Evolutionary conservation across 1,140 invertebrate genomes (phyloP).

Genomic region (Drosophila arizonae): DNA sequence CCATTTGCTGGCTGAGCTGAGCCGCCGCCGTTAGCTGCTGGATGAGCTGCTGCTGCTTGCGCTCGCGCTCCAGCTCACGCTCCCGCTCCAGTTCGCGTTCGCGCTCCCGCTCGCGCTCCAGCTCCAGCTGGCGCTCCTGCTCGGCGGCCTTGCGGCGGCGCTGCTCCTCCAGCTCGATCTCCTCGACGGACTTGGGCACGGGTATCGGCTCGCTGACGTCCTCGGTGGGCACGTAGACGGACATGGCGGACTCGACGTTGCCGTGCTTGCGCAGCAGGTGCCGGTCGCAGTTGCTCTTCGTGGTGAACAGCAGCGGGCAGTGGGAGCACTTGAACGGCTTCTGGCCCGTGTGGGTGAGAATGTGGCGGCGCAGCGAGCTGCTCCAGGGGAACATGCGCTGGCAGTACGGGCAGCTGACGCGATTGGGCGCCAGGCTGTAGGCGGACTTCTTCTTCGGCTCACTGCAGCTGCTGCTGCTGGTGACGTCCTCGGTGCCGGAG

Average conservation of each 20-base stretch:
- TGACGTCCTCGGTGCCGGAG: slow-evolving; percentile 90
- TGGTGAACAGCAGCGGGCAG: slow-evolving; percentile 96
- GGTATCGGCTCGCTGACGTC: slow-evolving; percentile 81
- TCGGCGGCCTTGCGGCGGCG: slow-evolving; percentile 61
- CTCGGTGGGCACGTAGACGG: slow-evolving; percentile 81
- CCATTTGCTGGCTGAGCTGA: slow-evolving; percentile 24
- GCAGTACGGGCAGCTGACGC: slow-evolving; percentile 96
- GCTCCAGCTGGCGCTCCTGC: slow-evolving; percentile 40
- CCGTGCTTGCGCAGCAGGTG: slow-evolving; percentile 95
- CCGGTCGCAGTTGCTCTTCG: slow-evolving; percentile 98
- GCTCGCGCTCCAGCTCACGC: slow-evolving; percentile 31
- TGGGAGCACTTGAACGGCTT: slow-evolving; percentile 97
- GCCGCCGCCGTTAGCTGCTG: slow-evolving; percentile 37
- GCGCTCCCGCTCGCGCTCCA: slow-evolving; percentile 41
- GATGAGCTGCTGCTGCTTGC: slow-evolving; percentile 33
- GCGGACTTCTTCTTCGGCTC: slow-evolving; percentile 92
- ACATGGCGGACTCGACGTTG: slow-evolving; percentile 82
- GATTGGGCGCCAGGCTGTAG: slow-evolving; percentile 96
- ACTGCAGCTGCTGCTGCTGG: slow-evolving; percentile 70
- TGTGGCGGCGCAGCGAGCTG: slow-evolving; percentile 95
- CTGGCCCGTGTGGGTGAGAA: slow-evolving; percentile 96
- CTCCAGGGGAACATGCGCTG: slow-evolving; percentile 97
- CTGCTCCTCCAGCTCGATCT: slow-evolving; percentile 75
- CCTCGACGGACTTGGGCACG: slow-evolving; percentile 79
- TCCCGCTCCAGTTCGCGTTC: slow-evolving; percentile 40